Evolutionary conservation across 2,113 vertebrate genomes (phyloP).

Genomic region (Cyprinodon tularosa): DNA sequence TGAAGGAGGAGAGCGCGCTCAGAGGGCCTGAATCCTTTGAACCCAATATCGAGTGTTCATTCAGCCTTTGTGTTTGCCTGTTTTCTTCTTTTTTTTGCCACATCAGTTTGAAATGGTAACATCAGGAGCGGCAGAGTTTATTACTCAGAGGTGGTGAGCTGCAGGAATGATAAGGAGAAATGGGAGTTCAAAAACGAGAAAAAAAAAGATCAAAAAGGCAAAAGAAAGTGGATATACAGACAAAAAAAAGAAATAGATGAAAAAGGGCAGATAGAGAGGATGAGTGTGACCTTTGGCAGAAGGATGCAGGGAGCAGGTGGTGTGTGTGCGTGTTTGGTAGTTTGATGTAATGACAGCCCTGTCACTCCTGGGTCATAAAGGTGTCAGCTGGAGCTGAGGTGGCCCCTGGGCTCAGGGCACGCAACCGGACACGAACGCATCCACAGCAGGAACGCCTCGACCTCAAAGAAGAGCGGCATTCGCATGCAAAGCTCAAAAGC

Average conservation of each 20-base stretch:
- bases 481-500: constrained; percentile 46
- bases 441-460: constrained; percentile 1
- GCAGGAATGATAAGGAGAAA: constrained; percentile 7
- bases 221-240: constrained; percentile 28
- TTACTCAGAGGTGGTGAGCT: constrained; percentile 24
- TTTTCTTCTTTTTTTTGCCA: not conserved
- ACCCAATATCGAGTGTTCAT: not conserved
- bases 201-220: constrained; percentile 27
- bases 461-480: constrained; percentile 48
- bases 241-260: constrained; percentile 28
- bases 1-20: not conserved
- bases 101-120: constrained; percentile 3
- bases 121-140: constrained; percentile 18
- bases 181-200: not conserved
- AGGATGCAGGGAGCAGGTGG: constrained; percentile 64
- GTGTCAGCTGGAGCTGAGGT: constrained; percentile 61
- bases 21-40: not conserved
- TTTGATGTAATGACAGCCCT: constrained; percentile 65
- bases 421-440: not conserved
- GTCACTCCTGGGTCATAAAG: constrained; percentile 72
- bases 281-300: constrained; percentile 66
- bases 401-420: constrained; percentile 41
- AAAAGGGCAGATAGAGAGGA: constrained; percentile 24
- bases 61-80: not conserved
- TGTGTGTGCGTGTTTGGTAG: constrained; percentile 37